Percentiles rank a stretch among this genome's conserved stretches.
These are phyloP conservation scores for Micromys minutus DNA, from an alignment of 2,113 vertebrate genomes.

Conservation along the genomic window DNA sequence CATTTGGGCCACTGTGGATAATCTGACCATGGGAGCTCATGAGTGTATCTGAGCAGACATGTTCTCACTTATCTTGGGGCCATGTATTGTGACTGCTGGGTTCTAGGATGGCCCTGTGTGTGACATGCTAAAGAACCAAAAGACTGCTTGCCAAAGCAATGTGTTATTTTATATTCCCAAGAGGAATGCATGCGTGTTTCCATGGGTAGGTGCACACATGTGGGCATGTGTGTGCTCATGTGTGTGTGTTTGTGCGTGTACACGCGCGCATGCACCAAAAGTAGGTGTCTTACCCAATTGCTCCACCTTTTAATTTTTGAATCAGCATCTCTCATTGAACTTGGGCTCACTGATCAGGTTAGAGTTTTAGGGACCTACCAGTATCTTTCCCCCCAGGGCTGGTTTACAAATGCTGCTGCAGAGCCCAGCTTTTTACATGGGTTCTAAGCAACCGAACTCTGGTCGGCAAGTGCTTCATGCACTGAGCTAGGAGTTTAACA, in stretches of 20 bases:
- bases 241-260: background rate
- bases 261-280: no score
- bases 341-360: background rate
- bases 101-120: background rate
- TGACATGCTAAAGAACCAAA: background rate
- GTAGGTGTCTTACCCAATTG: background rate
- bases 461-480: no score
- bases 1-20: no score
- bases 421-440: background rate
- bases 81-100: accelerated
- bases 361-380: background rate
- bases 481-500: background rate
- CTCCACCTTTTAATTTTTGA: background rate
- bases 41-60: accelerated
- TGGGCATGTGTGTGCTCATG: background rate
- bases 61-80: background rate
- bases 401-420: background rate
- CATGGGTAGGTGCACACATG: no score
- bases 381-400: background rate
- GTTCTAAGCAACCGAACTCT: no score
- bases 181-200: background rate
- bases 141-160: no score
- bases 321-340: background rate
- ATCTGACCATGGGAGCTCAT: accelerated
- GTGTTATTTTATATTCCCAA: background rate